Base-by-base conservation (phyloP, 2,797 vertebrate species). In the Ctenosaura bakeri region DNA sequence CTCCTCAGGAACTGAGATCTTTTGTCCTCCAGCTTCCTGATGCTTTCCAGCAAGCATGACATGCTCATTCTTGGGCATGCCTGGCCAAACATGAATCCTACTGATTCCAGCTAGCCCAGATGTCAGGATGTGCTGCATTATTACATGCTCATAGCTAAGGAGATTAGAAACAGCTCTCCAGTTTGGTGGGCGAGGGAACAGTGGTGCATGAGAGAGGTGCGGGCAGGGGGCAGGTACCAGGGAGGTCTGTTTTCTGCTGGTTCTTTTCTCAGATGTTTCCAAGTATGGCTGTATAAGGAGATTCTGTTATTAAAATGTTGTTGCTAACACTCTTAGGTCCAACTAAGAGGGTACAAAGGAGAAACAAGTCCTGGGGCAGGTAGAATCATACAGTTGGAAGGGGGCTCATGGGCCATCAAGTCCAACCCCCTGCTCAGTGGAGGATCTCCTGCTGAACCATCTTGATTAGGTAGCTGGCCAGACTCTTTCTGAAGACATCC, bases 121-220 rank as follows among this genome's bases (percentile, higher is more conserved):
- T 90, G 64, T n/a, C 66, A 93, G 92, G 93, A 93, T 88, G 89
- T 85, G 82, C 92, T 91, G 90, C 90, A 10, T 94, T 94, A 85
- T 95, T 93, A 83, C 90, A 59, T 54, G 69, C 88, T 83, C 76
- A 88, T 77, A 18, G 83, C 93, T 89, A 77, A 87, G 80, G 92
- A 88, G 87, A 69, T 88, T 29, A 0, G 80, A 88, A 92, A 0
- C 20, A 89, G 85, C 90, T 87, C 66, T 87, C 80, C 90, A 71
- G 88, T 69, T 82, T 74, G 10, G 14, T 64, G 62, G 9, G 29
- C 20, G 10, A 26, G 18, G 32, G 10, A 22, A 42, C 9, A 16
- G 24, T 24, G 35, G 10, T 12, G 42, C 26, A 24, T 6, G 79
- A 52, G 54, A 59, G 83, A 74, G 6, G n/a, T 7, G 64, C 6